Evolutionary conservation across 2,888 invertebrate species (phyloP).

Genomic region (Euplagia quadripunctaria): DNA sequence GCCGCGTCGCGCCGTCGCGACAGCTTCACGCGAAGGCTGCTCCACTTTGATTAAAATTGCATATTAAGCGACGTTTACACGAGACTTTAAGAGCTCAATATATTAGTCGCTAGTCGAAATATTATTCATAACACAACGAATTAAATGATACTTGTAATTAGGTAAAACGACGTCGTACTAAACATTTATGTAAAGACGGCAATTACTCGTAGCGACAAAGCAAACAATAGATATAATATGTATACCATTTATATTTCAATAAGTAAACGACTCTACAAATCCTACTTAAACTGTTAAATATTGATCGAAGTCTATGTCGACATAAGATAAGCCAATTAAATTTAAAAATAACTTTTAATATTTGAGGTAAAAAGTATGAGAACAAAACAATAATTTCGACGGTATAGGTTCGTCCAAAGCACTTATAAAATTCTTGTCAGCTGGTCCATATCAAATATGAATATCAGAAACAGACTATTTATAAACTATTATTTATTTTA

Average conservation of each 20-base stretch:
- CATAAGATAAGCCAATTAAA: not conserved
- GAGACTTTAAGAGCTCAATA: slow-evolving; percentile 52
- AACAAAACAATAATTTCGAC: not conserved
- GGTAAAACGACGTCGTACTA: slow-evolving; percentile 22
- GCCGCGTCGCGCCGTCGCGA: slow-evolving; percentile 66
- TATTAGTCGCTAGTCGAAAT: slow-evolving; percentile 53
- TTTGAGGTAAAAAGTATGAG: not conserved
- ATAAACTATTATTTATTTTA: too few relatives aligned
- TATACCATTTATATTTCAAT: not conserved
- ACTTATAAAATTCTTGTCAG: not conserved
- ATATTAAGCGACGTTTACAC: slow-evolving; percentile 64
- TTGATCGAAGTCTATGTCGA: not conserved
- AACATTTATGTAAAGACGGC: slow-evolving; percentile 18
- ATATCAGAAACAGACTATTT: not conserved
- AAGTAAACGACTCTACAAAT: not conserved
- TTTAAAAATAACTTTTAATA: not conserved
- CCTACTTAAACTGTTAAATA: not conserved
- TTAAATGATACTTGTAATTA: slow-evolving; percentile 36
- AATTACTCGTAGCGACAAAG: not conserved
- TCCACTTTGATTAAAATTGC: slow-evolving; percentile 81
- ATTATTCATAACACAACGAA: slow-evolving; percentile 36
- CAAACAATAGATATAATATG: not conserved
- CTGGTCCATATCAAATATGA: not conserved
- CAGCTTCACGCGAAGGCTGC: slow-evolving; percentile 80
- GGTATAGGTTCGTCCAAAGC: not conserved